A percentile compares a stretch with the other conserved stretches of the same genome.
These are phyloP conservation scores for Mystacornis crossleyi DNA, from an alignment of 2,113 vertebrate species.

Conservation along the genomic window DNA sequence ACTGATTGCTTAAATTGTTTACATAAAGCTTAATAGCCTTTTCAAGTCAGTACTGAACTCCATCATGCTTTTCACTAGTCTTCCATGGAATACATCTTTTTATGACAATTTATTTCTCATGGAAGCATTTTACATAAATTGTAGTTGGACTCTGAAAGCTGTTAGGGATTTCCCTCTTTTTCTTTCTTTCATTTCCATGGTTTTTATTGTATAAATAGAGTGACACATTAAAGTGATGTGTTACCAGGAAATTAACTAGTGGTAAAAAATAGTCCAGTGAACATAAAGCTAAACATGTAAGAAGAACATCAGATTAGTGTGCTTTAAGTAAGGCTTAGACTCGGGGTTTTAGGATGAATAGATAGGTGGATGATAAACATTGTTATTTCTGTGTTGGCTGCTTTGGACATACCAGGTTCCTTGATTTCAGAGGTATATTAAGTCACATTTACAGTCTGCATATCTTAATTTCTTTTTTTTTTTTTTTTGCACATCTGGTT, in stretches of 20 bases:
- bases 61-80: neutral
- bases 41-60: neutral
- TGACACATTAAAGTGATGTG: neutral
- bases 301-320: neutral
- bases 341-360: neutral
- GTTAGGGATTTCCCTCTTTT: neutral
- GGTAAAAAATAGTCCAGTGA: neutral
- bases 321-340: conserved; percentile 1
- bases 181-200: neutral
- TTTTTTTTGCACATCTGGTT: neutral
- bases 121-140: neutral
- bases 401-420: neutral
- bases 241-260: neutral
- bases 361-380: neutral
- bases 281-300: neutral
- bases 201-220: neutral
- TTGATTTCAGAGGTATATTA: neutral
- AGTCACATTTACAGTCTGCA: neutral
- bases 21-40: neutral
- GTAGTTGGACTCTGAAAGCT: neutral
- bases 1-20: conserved; percentile 37
- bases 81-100: conserved; percentile 21
- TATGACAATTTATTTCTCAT: neutral
- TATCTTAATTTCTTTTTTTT: neutral
- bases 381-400: neutral